phyloP scores from a whole-genome alignment of 2,797 vertebrate species.

The Rhabdomys pumilio region DNA sequence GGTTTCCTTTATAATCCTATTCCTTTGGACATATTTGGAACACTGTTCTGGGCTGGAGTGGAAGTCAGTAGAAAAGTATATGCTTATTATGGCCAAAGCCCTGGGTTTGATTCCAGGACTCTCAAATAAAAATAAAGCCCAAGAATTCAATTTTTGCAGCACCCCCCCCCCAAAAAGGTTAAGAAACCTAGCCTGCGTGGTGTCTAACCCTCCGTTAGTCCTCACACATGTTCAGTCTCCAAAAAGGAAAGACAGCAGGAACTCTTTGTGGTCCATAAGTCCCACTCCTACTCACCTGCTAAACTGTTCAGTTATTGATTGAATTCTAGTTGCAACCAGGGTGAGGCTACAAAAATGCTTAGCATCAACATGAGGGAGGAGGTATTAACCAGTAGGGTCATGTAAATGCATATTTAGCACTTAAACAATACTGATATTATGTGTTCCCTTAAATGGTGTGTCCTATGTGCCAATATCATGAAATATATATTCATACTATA shows the following conservation, averaged over 20 bases:
- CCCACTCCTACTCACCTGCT: not conserved
- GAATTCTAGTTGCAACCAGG: slow-evolving; percentile 39
- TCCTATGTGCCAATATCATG: not conserved
- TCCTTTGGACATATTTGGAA: slow-evolving; percentile 30
- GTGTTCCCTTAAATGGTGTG: not conserved
- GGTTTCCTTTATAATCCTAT: slow-evolving; percentile 31
- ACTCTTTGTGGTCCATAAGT: slow-evolving; percentile 18
- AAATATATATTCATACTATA: slow-evolving; percentile 49
- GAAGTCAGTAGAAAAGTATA: not conserved
- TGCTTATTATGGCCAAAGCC: not conserved
- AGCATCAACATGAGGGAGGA: slow-evolving; percentile 12
- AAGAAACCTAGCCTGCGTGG: not conserved
- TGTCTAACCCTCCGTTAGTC: not conserved
- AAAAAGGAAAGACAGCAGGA: slow-evolving; percentile 24
- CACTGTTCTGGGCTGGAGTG: not conserved
- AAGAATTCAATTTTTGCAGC: not conserved
- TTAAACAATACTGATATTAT: not conserved
- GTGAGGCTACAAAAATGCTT: not conserved
- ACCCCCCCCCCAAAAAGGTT: not conserved
- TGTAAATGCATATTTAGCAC: not conserved
- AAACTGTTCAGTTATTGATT: not conserved
- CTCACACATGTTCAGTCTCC: not conserved
- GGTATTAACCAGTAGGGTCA: not conserved
- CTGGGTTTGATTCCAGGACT: not conserved
- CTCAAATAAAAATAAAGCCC: slow-evolving; percentile 35